phyloP scores from a whole-genome alignment of 2,113 vertebrate genomes.

The Proteles cristata region DNA sequence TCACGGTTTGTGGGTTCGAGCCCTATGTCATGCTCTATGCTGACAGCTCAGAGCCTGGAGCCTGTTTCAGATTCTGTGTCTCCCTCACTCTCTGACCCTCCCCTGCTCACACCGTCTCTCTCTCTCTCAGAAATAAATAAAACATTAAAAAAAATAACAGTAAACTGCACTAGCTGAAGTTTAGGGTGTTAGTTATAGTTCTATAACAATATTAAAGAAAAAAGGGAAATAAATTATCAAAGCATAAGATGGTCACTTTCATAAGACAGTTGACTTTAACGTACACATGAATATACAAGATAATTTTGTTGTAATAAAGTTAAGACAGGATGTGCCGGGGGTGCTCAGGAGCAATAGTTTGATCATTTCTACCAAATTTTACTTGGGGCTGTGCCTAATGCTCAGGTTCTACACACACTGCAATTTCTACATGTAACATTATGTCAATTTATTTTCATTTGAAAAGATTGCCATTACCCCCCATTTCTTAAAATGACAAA shows the following conservation, averaged over 20 bases:
- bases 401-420: neutral
- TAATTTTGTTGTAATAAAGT: neutral
- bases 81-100: too few relatives aligned
- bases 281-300: neutral
- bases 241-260: neutral
- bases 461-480: neutral
- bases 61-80: too few relatives aligned
- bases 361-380: neutral
- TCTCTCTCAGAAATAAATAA: too few relatives aligned
- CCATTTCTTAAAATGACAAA: slow-evolving; percentile 62
- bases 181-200: neutral
- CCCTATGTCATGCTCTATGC: too few relatives aligned
- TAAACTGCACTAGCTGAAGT: neutral
- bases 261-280: neutral
- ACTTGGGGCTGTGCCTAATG: neutral
- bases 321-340: neutral
- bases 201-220: neutral
- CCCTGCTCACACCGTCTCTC: too few relatives aligned
- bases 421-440: slow-evolving; percentile 22
- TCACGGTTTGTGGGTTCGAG: too few relatives aligned
- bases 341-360: neutral
- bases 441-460: slow-evolving; percentile 65
- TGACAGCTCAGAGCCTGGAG: too few relatives aligned
- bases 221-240: neutral
- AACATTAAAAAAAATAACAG: too few relatives aligned